Evolutionary conservation across 2,797 vertebrate genomes (phyloP), one percentile per base, ranked within the genome.

Genomic region (Amblyraja radiata): DNA sequence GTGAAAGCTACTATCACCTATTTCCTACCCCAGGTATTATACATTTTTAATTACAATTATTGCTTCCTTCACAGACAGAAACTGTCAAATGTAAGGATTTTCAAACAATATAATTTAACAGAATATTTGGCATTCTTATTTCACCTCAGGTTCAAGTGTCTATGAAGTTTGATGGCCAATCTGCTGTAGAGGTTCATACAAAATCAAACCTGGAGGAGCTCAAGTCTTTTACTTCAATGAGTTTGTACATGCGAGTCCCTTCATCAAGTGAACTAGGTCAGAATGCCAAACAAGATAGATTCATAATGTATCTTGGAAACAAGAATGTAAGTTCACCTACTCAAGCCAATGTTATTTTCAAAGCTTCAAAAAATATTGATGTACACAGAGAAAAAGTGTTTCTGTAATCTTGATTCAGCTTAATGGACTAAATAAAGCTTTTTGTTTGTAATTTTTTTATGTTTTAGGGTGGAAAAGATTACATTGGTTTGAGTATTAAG

Each of bases 401-500:
- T 16, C 54, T 92, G 1, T 23, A n/a, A 6, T 76, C 58, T 2
- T 1, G 46, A 76, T 92, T 76, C 36, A 54, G 13, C 39, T 76
- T 10, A 39, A 91, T 28, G 23, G 68, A 2, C 39, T 54, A 13
- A 76, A 92, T 92, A 23, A 91, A 74, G 14, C 6, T 73, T 74
- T 28, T 39, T 25, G 10, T 91, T 73, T 92, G 71, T 23, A 74
- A 54, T 92, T 9, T 74, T 54, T 86, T 36, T 46, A 91, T 93
- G 61, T 96, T 96, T 94, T 94, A 99, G 99, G 97, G 97, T 91
- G 96, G 94, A 94, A 98, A 97, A 94, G 98, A 98, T 94, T 99
- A 98, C 95, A 97, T 99, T 95, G 99, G 99, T 6, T 96, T 99
- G 93, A 98, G 98, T 63, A 98, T 99, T 95, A 99, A 99, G 96